Conservation (phyloP, 2,113 vertebrate genomes). For the Tretioscincus oriximinensis region DNA sequence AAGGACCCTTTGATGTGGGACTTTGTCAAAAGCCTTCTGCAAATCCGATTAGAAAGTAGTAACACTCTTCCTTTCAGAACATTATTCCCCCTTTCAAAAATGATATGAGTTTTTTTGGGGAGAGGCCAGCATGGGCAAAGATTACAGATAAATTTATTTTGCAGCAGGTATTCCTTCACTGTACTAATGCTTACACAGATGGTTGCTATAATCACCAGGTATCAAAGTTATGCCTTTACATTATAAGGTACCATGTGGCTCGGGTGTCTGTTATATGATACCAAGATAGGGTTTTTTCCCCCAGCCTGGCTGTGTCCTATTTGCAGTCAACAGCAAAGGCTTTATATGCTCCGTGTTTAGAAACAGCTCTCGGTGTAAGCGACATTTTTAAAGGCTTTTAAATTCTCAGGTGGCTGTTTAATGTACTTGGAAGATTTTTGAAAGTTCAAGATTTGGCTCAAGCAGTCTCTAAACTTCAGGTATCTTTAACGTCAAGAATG, state of each 20-base stretch:
- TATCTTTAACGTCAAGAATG: conserved; percentile 20
- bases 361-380: not conserved
- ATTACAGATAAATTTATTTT: not conserved
- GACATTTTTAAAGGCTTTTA: not conserved
- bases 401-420: not conserved
- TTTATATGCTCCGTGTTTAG: not conserved
- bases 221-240: not conserved
- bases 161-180: not conserved
- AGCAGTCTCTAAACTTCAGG: not conserved
- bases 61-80: not conserved
- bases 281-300: not conserved
- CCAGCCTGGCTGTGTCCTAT: not conserved
- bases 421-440: not conserved
- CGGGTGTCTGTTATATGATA: conserved; percentile 44
- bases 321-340: not conserved
- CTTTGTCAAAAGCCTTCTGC: no score
- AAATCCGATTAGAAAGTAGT: not conserved
- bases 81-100: not conserved
- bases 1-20: no score
- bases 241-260: conserved; percentile 56
- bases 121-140: conserved; percentile 13
- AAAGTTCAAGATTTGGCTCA: not conserved
- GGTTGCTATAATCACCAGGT: not conserved
- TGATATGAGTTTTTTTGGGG: conserved; percentile 5
- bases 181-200: not conserved